Percentiles rank a stretch among this genome's conserved stretches.
Evolutionary conservation across 2,113 vertebrate species (phyloP).

Genomic region (Trogon melanurus): DNA sequence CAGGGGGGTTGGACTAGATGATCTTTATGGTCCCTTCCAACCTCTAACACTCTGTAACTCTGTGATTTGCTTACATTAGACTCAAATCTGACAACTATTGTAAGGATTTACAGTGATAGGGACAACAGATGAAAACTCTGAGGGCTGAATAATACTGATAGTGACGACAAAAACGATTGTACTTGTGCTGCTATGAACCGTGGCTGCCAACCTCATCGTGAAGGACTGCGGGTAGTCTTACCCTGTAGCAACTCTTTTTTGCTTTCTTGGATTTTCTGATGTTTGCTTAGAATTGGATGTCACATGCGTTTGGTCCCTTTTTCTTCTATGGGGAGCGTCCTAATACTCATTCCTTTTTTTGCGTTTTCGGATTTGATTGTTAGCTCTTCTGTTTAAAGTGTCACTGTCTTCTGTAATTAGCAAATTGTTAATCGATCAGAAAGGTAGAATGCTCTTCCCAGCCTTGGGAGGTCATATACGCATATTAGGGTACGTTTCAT

Average conservation of each 20-base stretch:
- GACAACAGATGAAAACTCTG: not conserved
- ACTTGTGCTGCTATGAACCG: not conserved
- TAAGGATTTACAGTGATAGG: not conserved
- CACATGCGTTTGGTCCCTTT: not conserved
- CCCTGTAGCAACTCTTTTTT: not conserved
- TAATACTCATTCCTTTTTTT: not conserved
- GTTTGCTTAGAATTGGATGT: not conserved
- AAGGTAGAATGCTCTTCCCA: not conserved
- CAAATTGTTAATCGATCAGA: not conserved
- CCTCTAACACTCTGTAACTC: no score
- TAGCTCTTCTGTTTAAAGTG: not conserved
- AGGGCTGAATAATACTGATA: not conserved
- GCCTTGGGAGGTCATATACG: not conserved
- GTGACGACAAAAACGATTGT: not conserved
- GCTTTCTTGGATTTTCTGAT: not conserved
- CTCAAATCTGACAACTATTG: not conserved
- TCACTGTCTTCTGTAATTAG: not conserved
- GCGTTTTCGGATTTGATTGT: not conserved
- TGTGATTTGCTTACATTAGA: not conserved
- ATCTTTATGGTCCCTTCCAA: no score
- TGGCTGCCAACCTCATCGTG: not conserved
- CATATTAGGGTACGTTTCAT: not conserved
- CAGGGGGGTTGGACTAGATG: no score
- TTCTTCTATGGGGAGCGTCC: not conserved
- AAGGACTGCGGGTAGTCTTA: not conserved